Base-by-base conservation (phyloP, 2,888 invertebrate species). In the Xylota sylvarum region DNA sequence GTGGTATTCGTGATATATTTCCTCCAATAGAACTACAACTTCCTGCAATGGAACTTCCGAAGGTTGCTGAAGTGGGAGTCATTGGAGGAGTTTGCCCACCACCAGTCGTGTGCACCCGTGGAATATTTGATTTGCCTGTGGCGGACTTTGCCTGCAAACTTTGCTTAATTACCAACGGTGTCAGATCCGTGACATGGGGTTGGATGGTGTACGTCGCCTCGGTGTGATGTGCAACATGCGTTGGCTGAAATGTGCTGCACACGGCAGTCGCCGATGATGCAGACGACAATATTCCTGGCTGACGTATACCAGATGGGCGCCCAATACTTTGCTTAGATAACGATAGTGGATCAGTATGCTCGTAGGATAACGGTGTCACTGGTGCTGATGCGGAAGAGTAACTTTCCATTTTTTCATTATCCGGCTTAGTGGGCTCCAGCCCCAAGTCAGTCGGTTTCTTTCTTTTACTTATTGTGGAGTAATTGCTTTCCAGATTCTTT, bases 141-240 rank as follows among this genome's bases (percentile, higher is more conserved):
- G 72, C 32, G 10, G 64, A 43, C 27, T 73, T 73, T 19, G 56
- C 77, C 43, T 78, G 81, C 48, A 77, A 14, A 60, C 55, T 86
- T 12, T 81, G 86, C 48, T 82, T 78, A 69, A 87, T 82, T 87
- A 82, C 82, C 48, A 87, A 35, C 4, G 86, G 86, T 30, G 82
- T 82, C 35, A 82, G 60, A 58, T 87, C 85, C 50, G 80, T 78
- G n/a, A 56, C 76, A 50, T 35, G 58, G 1, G 90, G 88, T 70
- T 90, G 89, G 74, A 91, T 91, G 1, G 90, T 89, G 70, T 92
- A 91, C 23, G 91, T 89, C 50, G 89, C 90, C 73, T 92, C 91
- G 1, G 92, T 92, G 50, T 91, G 92, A 87, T 92, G 90, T 30
- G 91, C 90, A 56, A 84, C 55, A 19, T 78, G 56, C 7, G 73